Evolutionary conservation across 2,113 vertebrate genomes (phyloP), one percentile per base, ranked within the genome.

Genomic region (Siphamia tubifer): DNA sequence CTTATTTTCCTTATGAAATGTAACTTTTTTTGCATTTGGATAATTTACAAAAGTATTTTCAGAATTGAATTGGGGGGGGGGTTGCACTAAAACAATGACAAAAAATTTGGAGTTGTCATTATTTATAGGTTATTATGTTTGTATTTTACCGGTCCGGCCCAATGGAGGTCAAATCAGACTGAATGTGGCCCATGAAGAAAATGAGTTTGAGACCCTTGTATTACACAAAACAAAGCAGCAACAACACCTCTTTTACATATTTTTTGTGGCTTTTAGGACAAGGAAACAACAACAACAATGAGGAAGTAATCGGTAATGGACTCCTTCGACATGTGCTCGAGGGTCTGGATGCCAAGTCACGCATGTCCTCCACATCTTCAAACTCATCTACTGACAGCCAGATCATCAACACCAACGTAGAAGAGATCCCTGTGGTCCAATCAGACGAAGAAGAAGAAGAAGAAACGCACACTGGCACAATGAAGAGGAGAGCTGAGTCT

Each of bases 301-400:
- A 90, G 13, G 79, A 88, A 13, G 71, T 72, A 9, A 58, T 91
- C 13, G 77, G 78, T 28, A 92, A 93, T 23, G 94, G 93, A 61
- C 90, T 93, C 62, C 91, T 89, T 74, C 87, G 89, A 38, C 91
- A 91, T 21, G 87, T 93, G 65, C 90, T 93, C 8, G 79, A 35
- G 0, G 0, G 89, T 51, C 85, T 90, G 0, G 93, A 95, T 9
- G 81, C 87, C 23, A 94, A 94, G 56, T 94, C 94, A 13, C 93
- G 96, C 25, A 91, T 93, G 70, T 96, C 94, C 1, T 98, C 96
- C 63, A 96, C 94, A 0, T 97, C 95, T 42, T 98, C 96, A 0
- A 87, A 69, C 44, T 96, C 93, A 34, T 94, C 93, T 60, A 82
- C 85, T 24, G 94, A 94, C 68, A 98, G 96, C 78, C 93, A 96